These are phyloP conservation scores for Apamea crenata DNA, from an alignment of 2,888 invertebrate species.

Conservation along the genomic window DNA sequence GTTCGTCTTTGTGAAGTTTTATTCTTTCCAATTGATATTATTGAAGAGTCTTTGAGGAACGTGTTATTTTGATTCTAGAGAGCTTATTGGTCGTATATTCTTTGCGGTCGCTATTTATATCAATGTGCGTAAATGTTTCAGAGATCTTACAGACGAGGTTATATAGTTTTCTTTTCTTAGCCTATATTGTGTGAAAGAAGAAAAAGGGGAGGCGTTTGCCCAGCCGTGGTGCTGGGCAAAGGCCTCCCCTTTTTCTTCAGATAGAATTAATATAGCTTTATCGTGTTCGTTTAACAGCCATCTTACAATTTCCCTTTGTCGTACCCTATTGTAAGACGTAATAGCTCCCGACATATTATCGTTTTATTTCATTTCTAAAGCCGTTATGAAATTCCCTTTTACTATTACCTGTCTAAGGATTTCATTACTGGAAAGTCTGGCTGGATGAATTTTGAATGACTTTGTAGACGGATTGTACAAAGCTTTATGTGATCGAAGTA, in stretches of 20 bases:
- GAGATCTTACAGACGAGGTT: conserved; percentile 52
- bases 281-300: conserved; percentile 78
- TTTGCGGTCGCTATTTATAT: background rate
- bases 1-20: conserved; percentile 49
- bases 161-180: too few relatives aligned
- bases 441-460: conserved; percentile 67
- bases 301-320: conserved; percentile 85
- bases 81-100: conserved; percentile 21
- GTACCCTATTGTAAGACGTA: conserved; percentile 83
- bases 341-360: conserved; percentile 84
- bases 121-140: conserved; percentile 8
- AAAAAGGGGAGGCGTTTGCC: too few relatives aligned
- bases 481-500: conserved; percentile 20
- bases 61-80: background rate
- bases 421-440: conserved; percentile 74
- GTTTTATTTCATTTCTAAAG: conserved; percentile 85
- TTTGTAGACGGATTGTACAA: conserved; percentile 36
- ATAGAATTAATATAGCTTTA: conserved; percentile 82
- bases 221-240: too few relatives aligned
- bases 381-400: conserved; percentile 83
- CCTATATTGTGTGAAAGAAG: too few relatives aligned
- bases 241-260: conserved; percentile 14
- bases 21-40: conserved; percentile 60
- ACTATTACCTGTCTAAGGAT: conserved; percentile 78
- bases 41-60: conserved; percentile 17